phyloP scores from a whole-genome alignment of 2,797 vertebrate species.

The Cirrhinus molitorella region DNA sequence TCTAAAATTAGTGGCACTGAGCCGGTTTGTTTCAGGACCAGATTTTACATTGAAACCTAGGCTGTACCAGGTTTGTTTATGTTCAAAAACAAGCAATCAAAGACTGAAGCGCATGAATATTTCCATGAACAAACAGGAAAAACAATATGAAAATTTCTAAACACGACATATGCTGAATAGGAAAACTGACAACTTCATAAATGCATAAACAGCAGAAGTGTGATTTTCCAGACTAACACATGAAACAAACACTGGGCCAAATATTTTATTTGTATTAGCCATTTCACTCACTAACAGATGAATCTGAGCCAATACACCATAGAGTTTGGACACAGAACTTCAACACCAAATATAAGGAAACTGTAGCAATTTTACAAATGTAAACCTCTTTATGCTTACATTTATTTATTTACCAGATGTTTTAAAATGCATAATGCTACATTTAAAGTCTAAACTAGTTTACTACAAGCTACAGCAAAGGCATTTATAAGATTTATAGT shows the following conservation, averaged over 20 bases:
- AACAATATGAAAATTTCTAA: not conserved
- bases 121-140: not conserved
- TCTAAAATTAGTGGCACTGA: not conserved
- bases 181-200: not conserved
- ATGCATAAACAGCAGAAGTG: not conserved
- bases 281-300: not conserved
- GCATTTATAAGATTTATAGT: not conserved
- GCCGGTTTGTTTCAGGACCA: not conserved
- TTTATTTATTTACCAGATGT: not conserved
- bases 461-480: not conserved
- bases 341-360: not conserved
- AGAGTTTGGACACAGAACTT: not conserved
- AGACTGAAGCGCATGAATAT: not conserved
- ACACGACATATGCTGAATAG: not conserved
- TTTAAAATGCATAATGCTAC: not conserved
- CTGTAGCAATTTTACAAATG: not conserved
- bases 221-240: slow-evolving; percentile 1
- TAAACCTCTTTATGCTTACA: not conserved
- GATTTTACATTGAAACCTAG: not conserved
- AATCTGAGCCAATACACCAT: not conserved
- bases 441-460: not conserved
- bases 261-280: not conserved
- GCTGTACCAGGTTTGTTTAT: not conserved
- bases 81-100: not conserved
- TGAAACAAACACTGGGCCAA: not conserved